phyloP scores from a whole-genome alignment of 2,113 vertebrate genomes.

The Haplotaxodon microlepis region DNA sequence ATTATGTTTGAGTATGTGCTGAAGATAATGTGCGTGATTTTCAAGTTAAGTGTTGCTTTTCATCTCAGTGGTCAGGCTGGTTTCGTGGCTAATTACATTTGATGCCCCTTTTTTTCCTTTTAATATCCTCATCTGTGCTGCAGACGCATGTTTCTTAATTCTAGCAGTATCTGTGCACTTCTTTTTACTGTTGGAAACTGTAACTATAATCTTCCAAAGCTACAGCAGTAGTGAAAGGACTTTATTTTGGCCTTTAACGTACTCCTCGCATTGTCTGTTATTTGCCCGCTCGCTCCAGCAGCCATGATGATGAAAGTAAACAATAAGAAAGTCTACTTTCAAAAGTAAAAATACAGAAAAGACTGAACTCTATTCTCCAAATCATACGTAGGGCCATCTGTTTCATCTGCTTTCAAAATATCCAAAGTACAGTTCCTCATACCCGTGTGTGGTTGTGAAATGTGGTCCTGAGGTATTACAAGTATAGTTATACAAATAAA shows the following conservation, averaged over 20 bases:
- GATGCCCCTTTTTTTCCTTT: neutral
- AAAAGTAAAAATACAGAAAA: neutral
- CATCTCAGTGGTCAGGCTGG: neutral
- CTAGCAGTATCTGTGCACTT: neutral
- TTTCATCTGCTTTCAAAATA: neutral
- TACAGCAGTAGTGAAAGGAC: neutral
- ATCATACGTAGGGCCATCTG: neutral
- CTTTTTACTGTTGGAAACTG: neutral
- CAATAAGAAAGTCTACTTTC: neutral
- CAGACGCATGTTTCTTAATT: neutral
- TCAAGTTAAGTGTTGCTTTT: neutral
- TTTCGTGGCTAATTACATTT: neutral
- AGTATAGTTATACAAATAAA: conserved; percentile 71
- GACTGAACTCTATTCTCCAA: neutral
- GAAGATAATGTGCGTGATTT: neutral
- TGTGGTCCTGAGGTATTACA: conserved; percentile 57
- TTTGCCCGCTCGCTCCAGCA: neutral
- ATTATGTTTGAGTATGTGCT: neutral
- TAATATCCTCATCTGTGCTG: neutral
- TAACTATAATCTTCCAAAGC: neutral
- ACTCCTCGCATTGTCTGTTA: neutral
- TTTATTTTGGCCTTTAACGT: neutral
- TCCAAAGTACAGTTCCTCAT: conserved; percentile 18
- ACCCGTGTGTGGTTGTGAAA: conserved; percentile 63
- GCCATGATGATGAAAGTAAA: conserved; percentile 9